phyloP scores from a whole-genome alignment of 1,140 invertebrate genomes.

The Paraescarpia echinospica region DNA sequence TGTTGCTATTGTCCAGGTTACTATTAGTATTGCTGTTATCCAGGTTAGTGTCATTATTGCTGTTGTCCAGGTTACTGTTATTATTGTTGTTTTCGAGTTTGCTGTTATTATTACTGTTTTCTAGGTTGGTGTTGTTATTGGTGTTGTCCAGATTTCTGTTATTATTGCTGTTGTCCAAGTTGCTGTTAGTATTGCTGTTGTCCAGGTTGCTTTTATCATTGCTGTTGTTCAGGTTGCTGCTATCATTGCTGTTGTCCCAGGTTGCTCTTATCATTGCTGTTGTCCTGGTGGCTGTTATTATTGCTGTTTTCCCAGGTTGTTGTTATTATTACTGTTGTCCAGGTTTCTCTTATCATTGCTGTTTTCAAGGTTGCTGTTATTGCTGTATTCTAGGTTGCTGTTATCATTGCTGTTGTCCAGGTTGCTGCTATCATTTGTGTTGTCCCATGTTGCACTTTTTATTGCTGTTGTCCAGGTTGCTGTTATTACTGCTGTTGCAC shows the following conservation, averaged over 20 bases:
- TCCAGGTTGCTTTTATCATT: background rate
- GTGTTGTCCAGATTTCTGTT: background rate
- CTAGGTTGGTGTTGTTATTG: background rate
- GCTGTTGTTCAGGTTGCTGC: constrained; percentile 69
- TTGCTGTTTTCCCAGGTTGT: background rate
- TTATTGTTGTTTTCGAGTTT: background rate
- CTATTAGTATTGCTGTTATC: no score
- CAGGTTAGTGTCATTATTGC: no score
- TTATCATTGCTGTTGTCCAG: background rate
- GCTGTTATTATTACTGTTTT: background rate
- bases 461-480: no score
- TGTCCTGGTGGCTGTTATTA: no score
- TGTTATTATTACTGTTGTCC: no score
- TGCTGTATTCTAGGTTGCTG: background rate
- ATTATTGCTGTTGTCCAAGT: constrained; percentile 49
- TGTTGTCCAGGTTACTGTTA: no score
- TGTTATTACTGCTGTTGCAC: background rate
- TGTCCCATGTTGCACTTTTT: no score
- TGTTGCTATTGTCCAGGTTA: background rate
- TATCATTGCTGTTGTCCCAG: constrained; percentile 54
- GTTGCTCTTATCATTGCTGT: background rate
- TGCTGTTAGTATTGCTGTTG: no score
- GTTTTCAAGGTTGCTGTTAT: background rate
- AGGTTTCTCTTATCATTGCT: no score
- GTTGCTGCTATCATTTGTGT: background rate